Conservation (phyloP, 1,140 invertebrate genomes). For the Drosophila nikananu region DNA sequence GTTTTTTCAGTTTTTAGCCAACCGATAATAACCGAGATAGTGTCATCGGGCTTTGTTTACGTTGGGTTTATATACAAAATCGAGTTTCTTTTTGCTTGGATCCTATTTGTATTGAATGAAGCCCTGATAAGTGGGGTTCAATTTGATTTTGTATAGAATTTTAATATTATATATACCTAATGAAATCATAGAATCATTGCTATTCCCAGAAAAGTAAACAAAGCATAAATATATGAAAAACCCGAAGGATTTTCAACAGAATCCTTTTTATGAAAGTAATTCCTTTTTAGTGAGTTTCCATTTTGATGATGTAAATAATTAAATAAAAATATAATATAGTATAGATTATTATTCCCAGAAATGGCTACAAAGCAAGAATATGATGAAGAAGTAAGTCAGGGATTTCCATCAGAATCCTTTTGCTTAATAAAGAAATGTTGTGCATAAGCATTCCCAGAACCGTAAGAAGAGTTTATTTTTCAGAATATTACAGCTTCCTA, state of each 20-base stretch:
- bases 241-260: too few relatives aligned
- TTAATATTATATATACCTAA: background rate
- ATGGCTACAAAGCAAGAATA: background rate
- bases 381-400: too few relatives aligned
- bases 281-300: background rate
- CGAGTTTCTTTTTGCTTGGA: background rate
- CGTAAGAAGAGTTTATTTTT: too few relatives aligned
- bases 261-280: background rate
- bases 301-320: too few relatives aligned
- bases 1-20: conserved; percentile 35
- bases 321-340: too few relatives aligned
- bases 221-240: too few relatives aligned
- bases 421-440: background rate
- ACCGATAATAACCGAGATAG: conserved; percentile 1
- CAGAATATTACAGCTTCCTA: background rate
- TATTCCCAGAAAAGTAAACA: background rate
- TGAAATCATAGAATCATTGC: too few relatives aligned
- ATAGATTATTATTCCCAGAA: background rate
- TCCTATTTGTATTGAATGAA: background rate
- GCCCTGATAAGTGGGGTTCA: background rate
- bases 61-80: background rate
- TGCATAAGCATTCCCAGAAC: background rate
- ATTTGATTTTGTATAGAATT: background rate
- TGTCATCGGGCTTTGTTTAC: background rate
- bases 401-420: background rate